phyloP scores from a whole-genome alignment of 2,113 vertebrate species.

The Cynoglossus semilaevis region DNA sequence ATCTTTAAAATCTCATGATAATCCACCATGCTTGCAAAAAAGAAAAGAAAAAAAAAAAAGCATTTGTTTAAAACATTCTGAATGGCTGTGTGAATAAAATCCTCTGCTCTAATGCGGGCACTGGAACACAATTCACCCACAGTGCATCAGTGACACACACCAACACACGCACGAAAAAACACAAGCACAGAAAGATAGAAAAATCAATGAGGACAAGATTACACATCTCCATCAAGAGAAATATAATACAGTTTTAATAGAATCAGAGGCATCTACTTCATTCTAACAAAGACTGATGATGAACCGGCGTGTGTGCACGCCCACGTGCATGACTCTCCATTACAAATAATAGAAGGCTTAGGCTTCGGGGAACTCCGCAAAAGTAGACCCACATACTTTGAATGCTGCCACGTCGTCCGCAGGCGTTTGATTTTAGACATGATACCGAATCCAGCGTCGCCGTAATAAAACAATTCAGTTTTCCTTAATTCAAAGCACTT shows the following conservation, averaged over 20 bases:
- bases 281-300: constrained; percentile 44
- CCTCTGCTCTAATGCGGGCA: constrained; percentile 52
- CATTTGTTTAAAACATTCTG: constrained; percentile 72
- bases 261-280: constrained; percentile 47
- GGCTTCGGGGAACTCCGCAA: constrained; percentile 35
- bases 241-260: constrained; percentile 54
- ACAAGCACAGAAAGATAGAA: constrained; percentile 34
- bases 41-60: constrained; percentile 49
- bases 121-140: constrained; percentile 63
- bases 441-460: constrained; percentile 22
- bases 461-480: constrained; percentile 35
- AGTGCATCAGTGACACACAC: constrained; percentile 36
- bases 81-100: constrained; percentile 77
- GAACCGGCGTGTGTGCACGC: constrained; percentile 28
- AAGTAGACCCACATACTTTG: constrained; percentile 27
- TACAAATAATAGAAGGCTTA: constrained; percentile 37
- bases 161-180: constrained; percentile 22
- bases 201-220: constrained; percentile 63
- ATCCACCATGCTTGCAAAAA: constrained; percentile 66
- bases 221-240: constrained; percentile 61
- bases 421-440: constrained; percentile 24
- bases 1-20: constrained; percentile 78
- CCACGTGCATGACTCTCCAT: constrained; percentile 29
- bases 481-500: constrained; percentile 26
- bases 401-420: constrained; percentile 9